A percentile compares a stretch with the other conserved stretches of the same genome.
Conservation (phyloP, 2,113 vertebrate species). For the Vulpes lagopus region DNA sequence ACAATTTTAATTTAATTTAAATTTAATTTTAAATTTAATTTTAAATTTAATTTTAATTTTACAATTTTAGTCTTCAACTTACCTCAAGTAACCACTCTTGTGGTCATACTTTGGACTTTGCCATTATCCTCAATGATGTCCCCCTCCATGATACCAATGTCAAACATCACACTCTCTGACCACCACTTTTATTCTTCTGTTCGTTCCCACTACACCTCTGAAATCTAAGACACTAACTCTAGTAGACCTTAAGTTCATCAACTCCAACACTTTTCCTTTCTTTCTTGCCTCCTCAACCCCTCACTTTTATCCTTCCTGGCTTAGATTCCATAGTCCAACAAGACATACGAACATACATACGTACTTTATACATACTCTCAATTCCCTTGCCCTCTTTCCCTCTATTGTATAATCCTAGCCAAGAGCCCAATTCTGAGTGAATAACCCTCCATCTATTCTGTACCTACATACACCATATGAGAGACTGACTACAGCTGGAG, state of each 20-base stretch:
- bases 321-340: neutral
- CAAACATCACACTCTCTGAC: neutral
- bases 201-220: neutral
- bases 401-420: neutral
- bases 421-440: neutral
- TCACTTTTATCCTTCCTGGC: neutral
- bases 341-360: no score
- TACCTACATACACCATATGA: neutral
- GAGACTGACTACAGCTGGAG: neutral
- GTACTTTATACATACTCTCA: neutral
- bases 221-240: neutral
- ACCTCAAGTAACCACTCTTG: neutral
- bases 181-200: neutral
- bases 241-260: neutral
- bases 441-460: neutral
- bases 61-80: neutral
- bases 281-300: no score
- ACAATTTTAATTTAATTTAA: no score
- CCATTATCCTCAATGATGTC: neutral
- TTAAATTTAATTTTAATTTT: no score
- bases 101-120: neutral
- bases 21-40: no score
- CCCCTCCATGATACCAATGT: neutral
- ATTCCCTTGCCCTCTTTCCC: accelerated
- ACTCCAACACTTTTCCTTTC: neutral